A percentile compares a stretch with the other conserved stretches of the same genome.
phyloP scores from a whole-genome alignment of 2,888 invertebrate genomes.

The Aphidoletes aphidimyza region DNA sequence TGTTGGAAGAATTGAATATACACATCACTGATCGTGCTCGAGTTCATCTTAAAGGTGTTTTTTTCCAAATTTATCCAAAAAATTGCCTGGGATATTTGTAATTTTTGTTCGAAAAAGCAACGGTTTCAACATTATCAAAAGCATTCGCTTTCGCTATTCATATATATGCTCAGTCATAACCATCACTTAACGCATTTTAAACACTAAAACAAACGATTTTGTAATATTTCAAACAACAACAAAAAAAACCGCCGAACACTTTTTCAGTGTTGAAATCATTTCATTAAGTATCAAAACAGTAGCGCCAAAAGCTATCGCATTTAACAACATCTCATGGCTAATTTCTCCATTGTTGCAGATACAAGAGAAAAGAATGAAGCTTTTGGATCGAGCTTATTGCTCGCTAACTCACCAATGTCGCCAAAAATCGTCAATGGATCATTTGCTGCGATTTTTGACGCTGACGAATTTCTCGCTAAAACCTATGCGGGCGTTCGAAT shows the following conservation, averaged over 20 bases:
- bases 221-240: too few species aligned
- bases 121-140: too few species aligned
- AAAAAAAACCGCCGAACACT: too few species aligned
- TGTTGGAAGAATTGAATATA: conserved; percentile 74
- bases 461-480: conserved; percentile 66
- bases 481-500: conserved; percentile 66
- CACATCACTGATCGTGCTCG: conserved; percentile 70
- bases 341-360: conserved; percentile 68
- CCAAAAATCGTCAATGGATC: conserved; percentile 96
- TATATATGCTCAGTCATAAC: too few species aligned
- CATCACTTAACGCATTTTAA: too few species aligned
- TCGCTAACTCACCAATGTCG: conserved; percentile 95
- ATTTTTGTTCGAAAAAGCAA: neutral
- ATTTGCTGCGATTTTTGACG: conserved; percentile 89
- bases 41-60: conserved; percentile 80
- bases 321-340: too few species aligned
- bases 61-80: neutral
- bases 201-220: too few species aligned
- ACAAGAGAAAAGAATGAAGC: conserved; percentile 85
- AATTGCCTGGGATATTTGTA: neutral
- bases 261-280: too few species aligned
- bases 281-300: too few species aligned
- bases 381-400: conserved; percentile 91
- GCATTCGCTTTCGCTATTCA: too few species aligned
- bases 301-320: too few species aligned